Conservation (phyloP, 1,140 invertebrate species). For the Musca vetustissima region DNA sequence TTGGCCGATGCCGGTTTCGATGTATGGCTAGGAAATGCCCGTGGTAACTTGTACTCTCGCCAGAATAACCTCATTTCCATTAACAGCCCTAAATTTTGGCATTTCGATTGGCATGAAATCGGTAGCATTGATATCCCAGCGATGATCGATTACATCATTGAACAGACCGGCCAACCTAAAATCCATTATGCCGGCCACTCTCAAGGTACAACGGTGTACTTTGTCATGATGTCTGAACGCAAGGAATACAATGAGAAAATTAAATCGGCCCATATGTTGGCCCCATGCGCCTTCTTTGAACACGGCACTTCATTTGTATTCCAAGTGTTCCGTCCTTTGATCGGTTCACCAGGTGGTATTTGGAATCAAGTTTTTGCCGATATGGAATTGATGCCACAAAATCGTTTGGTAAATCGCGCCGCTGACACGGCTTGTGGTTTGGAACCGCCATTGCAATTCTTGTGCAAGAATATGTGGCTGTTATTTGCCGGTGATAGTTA, state of each 20-base stretch:
- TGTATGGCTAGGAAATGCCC: slow-evolving; percentile 63
- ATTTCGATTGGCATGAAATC: slow-evolving; percentile 68
- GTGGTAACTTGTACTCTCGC: slow-evolving; percentile 54
- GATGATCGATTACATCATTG: slow-evolving; percentile 61
- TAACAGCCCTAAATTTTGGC: slow-evolving; percentile 59
- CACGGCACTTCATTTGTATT: slow-evolving; percentile 12
- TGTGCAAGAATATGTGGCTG: slow-evolving; percentile 46
- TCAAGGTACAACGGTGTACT: slow-evolving; percentile 64
- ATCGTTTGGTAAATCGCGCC: slow-evolving; percentile 35
- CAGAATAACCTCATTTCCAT: slow-evolving; percentile 51
- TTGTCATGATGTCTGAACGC: slow-evolving; percentile 65
- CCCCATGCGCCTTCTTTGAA: slow-evolving; percentile 61
- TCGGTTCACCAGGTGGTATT: slow-evolving; percentile 32
- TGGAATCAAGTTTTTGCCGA: slow-evolving; percentile 47
- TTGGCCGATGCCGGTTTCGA: slow-evolving; percentile 66
- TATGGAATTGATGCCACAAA: slow-evolving; percentile 44
- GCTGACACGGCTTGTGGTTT: slow-evolving; percentile 53
- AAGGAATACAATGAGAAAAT: slow-evolving; percentile 66
- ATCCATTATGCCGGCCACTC: slow-evolving; percentile 65
- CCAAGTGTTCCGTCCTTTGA: background rate
- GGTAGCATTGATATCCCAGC: slow-evolving; percentile 62
- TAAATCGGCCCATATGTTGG: slow-evolving; percentile 59
- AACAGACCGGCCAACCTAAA: slow-evolving; percentile 55
- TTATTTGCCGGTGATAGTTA: slow-evolving; percentile 36
- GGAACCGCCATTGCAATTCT: slow-evolving; percentile 43